phyloP scores from a whole-genome alignment of 2,797 vertebrate genomes.

The Tragelaphus eurycerus region DNA sequence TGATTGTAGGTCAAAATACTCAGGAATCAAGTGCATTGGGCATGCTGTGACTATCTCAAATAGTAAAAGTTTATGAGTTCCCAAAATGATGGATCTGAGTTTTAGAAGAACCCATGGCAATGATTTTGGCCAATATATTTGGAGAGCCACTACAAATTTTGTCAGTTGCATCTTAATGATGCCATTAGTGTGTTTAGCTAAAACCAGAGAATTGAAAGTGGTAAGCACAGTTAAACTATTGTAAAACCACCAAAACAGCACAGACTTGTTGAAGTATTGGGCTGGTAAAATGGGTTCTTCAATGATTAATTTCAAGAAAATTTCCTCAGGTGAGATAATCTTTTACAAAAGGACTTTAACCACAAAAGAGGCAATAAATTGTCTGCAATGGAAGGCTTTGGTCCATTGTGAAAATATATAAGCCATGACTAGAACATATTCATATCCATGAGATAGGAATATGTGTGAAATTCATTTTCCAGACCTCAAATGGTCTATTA shows the following conservation, averaged over 20 bases:
- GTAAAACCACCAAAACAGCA: neutral
- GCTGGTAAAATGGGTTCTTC: neutral
- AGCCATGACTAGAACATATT: neutral
- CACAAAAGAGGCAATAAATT: neutral
- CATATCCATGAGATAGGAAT: neutral
- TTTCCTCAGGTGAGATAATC: neutral
- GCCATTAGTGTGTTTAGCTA: neutral
- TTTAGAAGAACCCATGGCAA: neutral
- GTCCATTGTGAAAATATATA: neutral
- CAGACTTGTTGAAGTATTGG: neutral
- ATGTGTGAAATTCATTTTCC: neutral
- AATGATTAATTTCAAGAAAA: neutral
- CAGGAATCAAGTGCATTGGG: neutral
- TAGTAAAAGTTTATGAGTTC: neutral
- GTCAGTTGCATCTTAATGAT: neutral
- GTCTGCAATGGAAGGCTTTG: neutral
- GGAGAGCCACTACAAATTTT: neutral
- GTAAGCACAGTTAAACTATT: neutral
- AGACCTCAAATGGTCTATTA: neutral
- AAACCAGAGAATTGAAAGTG: neutral
- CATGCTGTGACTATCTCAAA: neutral
- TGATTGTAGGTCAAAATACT: no score
- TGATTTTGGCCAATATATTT: neutral
- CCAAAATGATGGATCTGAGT: neutral
- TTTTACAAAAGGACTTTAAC: neutral